A percentile compares a stretch with the other conserved stretches of the same genome.
phyloP scores from a whole-genome alignment of 2,113 vertebrate species.

The Vombatus ursinus region DNA sequence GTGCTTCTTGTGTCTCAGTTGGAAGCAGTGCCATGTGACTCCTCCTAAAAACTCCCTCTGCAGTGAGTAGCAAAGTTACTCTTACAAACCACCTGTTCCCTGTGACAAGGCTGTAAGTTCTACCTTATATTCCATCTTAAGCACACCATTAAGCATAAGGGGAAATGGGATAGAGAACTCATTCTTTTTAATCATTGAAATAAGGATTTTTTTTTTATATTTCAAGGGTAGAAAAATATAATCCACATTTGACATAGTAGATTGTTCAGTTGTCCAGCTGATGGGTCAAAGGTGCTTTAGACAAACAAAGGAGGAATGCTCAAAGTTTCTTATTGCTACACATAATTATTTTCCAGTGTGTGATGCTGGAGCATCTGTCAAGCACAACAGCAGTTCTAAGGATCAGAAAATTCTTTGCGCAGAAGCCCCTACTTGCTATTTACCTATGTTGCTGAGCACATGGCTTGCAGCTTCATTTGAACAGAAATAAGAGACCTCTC shows the following conservation, averaged over 20 bases:
- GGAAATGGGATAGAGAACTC: neutral
- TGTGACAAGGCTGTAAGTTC: neutral
- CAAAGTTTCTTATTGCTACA: constrained; percentile 67
- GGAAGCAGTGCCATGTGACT: neutral
- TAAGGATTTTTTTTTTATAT: neutral
- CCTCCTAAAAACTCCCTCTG: neutral
- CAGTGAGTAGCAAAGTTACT: neutral
- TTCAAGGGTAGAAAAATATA: neutral
- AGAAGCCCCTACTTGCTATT: constrained; percentile 61
- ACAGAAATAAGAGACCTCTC: constrained; percentile 44
- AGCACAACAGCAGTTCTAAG: constrained; percentile 62
- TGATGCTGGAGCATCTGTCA: constrained; percentile 69
- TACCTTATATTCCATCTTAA: neutral
- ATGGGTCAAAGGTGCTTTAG: neutral
- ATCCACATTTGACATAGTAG: neutral
- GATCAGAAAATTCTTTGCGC: constrained; percentile 65
- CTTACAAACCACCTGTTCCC: neutral
- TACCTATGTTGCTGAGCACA: constrained; percentile 28
- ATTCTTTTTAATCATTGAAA: constrained; percentile 48
- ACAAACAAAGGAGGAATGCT: constrained; percentile 31
- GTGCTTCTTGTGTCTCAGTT: neutral
- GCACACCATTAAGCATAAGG: neutral
- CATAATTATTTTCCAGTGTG: constrained; percentile 62
- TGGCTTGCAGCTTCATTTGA: no score
- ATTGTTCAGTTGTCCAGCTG: fast-evolving